Percentiles rank a stretch among this genome's conserved stretches.
phyloP scores from a whole-genome alignment of 2,113 vertebrate genomes.

The Caranx ignobilis region DNA sequence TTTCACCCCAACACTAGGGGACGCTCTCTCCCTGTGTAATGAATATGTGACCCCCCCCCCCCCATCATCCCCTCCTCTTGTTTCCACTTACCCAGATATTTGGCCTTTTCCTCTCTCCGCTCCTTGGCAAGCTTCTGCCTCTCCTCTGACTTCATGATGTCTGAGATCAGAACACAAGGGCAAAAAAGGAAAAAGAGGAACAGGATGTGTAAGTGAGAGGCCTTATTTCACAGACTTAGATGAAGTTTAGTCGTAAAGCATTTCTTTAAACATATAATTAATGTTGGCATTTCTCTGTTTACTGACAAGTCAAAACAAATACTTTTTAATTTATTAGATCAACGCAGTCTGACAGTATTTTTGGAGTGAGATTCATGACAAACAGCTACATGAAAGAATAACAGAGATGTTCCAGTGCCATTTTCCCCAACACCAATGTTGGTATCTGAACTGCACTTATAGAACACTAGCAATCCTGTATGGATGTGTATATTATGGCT shows the following conservation, averaged over 20 bases:
- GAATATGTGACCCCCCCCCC: no score
- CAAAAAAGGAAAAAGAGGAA: not conserved
- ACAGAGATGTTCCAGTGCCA: no score
- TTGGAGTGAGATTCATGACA: not conserved
- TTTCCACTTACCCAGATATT: conserved; percentile 91
- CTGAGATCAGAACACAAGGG: conserved; percentile 72
- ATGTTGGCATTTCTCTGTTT: not conserved
- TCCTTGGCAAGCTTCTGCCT: conserved; percentile 94
- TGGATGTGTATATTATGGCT: no score
- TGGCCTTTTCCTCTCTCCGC: conserved; percentile 93
- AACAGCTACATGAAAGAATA: not conserved
- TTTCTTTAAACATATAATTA: not conserved
- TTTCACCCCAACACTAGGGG: conserved; percentile 75
- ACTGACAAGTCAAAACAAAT: not conserved
- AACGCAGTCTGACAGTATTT: no score
- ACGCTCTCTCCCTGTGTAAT: conserved; percentile 49
- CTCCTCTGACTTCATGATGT: conserved; percentile 90
- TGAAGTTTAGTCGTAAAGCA: not conserved
- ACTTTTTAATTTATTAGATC: not conserved
- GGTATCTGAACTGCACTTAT: no score
- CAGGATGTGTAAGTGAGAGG: not conserved
- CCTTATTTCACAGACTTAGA: not conserved
- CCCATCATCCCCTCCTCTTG: not conserved
- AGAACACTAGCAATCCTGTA: no score
- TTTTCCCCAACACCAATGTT: no score